Percentiles rank a stretch among this genome's conserved stretches.
Conservation (phyloP, 2,888 invertebrate species). For the Antheraea yamamai region DNA sequence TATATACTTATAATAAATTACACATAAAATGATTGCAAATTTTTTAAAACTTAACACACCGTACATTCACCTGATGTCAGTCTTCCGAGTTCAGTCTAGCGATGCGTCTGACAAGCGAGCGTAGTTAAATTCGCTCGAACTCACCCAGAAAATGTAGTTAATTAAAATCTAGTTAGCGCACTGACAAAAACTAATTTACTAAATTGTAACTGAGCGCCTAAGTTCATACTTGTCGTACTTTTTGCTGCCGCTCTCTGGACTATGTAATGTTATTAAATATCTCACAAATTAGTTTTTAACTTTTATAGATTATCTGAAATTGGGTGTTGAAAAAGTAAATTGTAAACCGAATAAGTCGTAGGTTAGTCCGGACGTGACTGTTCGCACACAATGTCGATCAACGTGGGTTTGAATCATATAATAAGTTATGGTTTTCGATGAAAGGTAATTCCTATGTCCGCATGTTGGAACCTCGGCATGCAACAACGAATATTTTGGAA, state of each 20-base stretch:
- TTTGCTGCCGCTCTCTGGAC: background rate
- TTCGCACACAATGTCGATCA: no score
- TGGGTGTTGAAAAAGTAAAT: no score
- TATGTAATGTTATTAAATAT: background rate
- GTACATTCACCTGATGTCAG: background rate
- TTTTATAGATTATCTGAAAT: no score
- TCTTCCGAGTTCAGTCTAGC: slow-evolving; percentile 6
- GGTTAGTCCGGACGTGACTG: no score
- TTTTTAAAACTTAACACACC: background rate
- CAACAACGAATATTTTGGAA: no score
- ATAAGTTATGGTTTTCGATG: no score
- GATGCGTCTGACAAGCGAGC: slow-evolving; percentile 11
- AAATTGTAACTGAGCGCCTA: slow-evolving; percentile 6
- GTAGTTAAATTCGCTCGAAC: background rate
- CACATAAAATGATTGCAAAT: background rate
- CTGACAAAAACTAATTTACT: slow-evolving; percentile 21
- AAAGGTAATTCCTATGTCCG: no score
- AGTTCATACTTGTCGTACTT: slow-evolving; percentile 9
- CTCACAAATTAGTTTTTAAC: no score
- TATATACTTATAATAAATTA: background rate
- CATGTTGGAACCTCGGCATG: no score
- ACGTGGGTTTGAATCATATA: no score
- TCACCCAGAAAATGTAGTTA: slow-evolving; percentile 18
- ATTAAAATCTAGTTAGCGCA: slow-evolving; percentile 20
- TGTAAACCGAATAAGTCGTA: no score